Conservation (phyloP, 2,113 vertebrate genomes). For the Todiramphus saurophagus region DNA sequence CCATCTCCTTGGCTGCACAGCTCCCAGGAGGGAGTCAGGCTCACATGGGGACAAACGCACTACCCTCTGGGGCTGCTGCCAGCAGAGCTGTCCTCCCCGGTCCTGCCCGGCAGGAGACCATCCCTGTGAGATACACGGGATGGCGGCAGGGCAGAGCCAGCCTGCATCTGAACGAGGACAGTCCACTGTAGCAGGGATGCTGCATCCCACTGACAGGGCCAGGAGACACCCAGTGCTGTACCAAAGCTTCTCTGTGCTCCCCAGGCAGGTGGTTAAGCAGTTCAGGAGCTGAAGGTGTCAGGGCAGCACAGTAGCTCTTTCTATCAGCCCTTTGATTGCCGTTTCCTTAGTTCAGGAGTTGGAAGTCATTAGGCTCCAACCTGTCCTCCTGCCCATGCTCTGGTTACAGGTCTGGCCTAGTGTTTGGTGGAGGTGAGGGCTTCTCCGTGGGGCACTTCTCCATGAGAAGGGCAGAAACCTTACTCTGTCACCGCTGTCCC, state of each 20-base stretch:
- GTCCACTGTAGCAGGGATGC: neutral
- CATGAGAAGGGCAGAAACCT: neutral
- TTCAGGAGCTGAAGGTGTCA: neutral
- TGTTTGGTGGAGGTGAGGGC: neutral
- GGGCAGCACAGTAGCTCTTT: constrained; percentile 11
- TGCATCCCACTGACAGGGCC: rapidly evolving
- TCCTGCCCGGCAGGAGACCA: neutral
- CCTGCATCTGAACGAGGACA: rapidly evolving
- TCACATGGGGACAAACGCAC: rapidly evolving
- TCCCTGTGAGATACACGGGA: rapidly evolving
- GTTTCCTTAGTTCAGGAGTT: neutral
- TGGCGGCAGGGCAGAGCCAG: neutral
- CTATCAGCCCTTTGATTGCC: neutral
- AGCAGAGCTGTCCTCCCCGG: neutral
- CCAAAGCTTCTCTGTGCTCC: neutral
- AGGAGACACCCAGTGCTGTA: rapidly evolving
- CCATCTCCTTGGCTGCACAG: neutral
- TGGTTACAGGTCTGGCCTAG: neutral
- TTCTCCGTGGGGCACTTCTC: neutral
- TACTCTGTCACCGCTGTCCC: neutral
- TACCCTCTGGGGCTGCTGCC: neutral
- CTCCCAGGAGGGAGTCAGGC: neutral
- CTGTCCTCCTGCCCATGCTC: neutral
- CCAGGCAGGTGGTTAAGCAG: neutral
- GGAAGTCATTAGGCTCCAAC: neutral